Percentiles rank a stretch among this genome's conserved stretches.
Conservation (phyloP, 2,888 invertebrate genomes). For the Ectemnius cavifrons region DNA sequence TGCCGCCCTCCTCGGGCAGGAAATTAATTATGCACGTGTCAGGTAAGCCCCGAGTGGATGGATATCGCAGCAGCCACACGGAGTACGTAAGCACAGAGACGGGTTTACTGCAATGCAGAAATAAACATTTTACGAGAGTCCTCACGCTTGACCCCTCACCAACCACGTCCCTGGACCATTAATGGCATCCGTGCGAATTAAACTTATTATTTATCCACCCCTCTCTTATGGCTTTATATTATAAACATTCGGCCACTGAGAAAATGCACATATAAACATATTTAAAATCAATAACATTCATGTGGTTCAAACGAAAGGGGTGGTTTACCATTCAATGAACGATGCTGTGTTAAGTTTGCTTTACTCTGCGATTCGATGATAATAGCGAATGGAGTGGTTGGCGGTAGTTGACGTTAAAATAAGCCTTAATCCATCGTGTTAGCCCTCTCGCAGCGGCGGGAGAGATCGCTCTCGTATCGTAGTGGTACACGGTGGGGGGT, state of each 20-base stretch:
- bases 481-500: slow-evolving; percentile 9
- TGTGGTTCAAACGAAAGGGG: background rate
- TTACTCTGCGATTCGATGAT: background rate
- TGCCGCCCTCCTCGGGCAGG: slow-evolving; percentile 32
- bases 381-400: slow-evolving; percentile 39
- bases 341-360: background rate
- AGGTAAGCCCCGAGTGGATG: slow-evolving; percentile 68
- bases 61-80: slow-evolving; percentile 29
- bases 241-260: too few relatives aligned
- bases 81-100: slow-evolving; percentile 36
- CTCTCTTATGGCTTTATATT: too few relatives aligned
- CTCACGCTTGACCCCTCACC: slow-evolving; percentile 59
- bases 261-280: too few relatives aligned
- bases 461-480: slow-evolving; percentile 33
- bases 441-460: slow-evolving; percentile 33
- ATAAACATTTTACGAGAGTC: slow-evolving; percentile 60
- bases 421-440: slow-evolving; percentile 53
- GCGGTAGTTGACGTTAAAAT: slow-evolving; percentile 31
- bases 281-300: too few relatives aligned
- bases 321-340: background rate
- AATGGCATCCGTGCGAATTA: too few relatives aligned
- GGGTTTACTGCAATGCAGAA: slow-evolving; percentile 44
- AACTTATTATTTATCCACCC: too few relatives aligned
- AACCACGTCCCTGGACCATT: background rate
- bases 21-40: slow-evolving; percentile 73